phyloP scores from a whole-genome alignment of 2,888 invertebrate species.

The Calameuta idolon region DNA sequence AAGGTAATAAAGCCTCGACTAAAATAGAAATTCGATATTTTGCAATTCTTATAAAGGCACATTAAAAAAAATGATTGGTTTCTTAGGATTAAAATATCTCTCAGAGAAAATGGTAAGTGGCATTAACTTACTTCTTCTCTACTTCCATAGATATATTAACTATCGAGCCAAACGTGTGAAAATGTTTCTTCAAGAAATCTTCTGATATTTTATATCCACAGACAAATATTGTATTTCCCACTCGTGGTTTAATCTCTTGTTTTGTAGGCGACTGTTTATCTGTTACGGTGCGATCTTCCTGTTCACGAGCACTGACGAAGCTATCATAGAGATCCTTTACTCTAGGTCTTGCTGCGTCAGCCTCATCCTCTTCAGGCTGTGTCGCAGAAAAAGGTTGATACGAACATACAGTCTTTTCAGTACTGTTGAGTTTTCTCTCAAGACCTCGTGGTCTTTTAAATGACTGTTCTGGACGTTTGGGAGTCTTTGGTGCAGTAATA shows the following conservation, averaged over 20 bases:
- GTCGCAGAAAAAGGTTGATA: conserved; percentile 94
- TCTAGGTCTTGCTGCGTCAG: conserved; percentile 72
- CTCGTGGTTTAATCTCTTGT: conserved; percentile 74
- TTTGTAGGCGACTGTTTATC: conserved; percentile 64
- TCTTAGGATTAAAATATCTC: neutral
- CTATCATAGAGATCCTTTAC: conserved; percentile 79
- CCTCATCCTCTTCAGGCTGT: conserved; percentile 76
- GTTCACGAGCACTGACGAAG: conserved; percentile 77
- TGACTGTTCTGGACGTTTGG: conserved; percentile 88
- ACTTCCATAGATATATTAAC: conserved; percentile 87
- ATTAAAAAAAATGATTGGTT: conserved; percentile 25
- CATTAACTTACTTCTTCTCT: conserved; percentile 77
- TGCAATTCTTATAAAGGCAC: neutral
- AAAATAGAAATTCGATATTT: conserved; percentile 50
- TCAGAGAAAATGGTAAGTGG: neutral
- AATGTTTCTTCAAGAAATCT: conserved; percentile 81
- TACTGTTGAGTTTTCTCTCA: conserved; percentile 81
- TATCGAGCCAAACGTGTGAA: conserved; percentile 80
- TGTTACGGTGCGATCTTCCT: conserved; percentile 71
- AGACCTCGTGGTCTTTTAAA: conserved; percentile 88
- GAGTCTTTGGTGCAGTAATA: conserved; percentile 86
- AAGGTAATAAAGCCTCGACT: conserved; percentile 93
- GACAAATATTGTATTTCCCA: conserved; percentile 87
- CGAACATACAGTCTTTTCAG: conserved; percentile 82
- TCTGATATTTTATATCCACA: conserved; percentile 84